phyloP scores from a whole-genome alignment of 2,888 invertebrate species.

The Agrenia bidenticulata region DNA sequence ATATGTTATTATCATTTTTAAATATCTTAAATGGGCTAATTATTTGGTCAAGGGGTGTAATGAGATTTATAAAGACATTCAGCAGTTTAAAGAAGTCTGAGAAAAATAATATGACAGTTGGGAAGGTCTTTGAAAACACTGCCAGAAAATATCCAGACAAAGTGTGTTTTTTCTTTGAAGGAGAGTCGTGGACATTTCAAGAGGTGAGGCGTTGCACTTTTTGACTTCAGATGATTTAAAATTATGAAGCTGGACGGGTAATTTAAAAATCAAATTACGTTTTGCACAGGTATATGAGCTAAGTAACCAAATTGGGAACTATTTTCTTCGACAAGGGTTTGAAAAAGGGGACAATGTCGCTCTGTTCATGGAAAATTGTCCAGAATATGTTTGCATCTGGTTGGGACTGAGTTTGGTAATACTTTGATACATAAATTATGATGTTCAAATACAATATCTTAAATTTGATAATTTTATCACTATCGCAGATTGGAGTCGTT shows the following conservation, averaged over 20 bases:
- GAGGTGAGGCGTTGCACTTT: constrained; percentile 62
- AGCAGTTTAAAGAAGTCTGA: no score
- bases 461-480: no score
- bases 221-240: no score
- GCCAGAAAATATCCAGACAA: constrained; percentile 79
- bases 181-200: constrained; percentile 79
- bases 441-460: neutral
- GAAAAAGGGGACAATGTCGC: constrained; percentile 86
- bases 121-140: constrained; percentile 74
- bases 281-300: constrained; percentile 83
- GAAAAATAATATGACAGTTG: constrained; percentile 62
- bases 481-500: constrained; percentile 69
- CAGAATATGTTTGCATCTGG: constrained; percentile 90
- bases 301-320: constrained; percentile 77
- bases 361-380: constrained; percentile 85
- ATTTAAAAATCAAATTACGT: no score
- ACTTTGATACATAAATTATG: neutral
- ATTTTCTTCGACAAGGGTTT: constrained; percentile 75
- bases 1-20: no score
- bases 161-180: constrained; percentile 76
- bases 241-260: no score
- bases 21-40: no score
- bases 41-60: no score
- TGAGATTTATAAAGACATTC: no score
- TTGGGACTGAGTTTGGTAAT: constrained; percentile 66